Evolutionary conservation across 1,140 invertebrate species (phyloP).

Genomic region (Sarcophaga peregrina): DNA sequence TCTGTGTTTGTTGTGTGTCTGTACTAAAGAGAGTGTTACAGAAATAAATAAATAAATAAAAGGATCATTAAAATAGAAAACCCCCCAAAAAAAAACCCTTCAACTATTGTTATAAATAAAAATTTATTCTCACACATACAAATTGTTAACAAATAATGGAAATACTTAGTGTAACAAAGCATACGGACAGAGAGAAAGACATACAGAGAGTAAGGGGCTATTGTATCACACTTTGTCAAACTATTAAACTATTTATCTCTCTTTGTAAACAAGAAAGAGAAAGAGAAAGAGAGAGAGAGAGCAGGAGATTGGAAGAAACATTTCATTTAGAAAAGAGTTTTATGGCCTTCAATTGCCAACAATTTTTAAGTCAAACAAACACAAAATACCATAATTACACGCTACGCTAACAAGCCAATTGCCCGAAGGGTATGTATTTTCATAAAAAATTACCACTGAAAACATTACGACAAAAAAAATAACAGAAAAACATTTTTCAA

Average conservation of each 20-base stretch:
- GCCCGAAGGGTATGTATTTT: neutral
- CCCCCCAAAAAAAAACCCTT: too few species aligned
- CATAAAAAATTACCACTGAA: too few species aligned
- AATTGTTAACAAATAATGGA: neutral
- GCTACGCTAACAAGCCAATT: neutral
- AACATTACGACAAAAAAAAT: too few species aligned
- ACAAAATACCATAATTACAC: conserved; percentile 30
- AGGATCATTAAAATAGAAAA: too few species aligned
- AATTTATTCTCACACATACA: neutral
- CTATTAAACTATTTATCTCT: conserved; percentile 6
- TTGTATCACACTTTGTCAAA: conserved; percentile 31
- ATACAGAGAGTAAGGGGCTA: conserved; percentile 14
- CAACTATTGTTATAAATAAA: neutral
- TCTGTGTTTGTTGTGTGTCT: too few species aligned
- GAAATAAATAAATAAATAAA: too few species aligned
- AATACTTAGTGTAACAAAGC: neutral
- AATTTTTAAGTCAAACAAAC: neutral
- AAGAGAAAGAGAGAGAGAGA: neutral
- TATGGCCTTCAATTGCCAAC: conserved; percentile 37
- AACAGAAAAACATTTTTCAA: too few species aligned
- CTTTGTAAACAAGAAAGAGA: neutral
- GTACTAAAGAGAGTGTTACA: too few species aligned
- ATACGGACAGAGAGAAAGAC: too few species aligned
- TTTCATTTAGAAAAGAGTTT: neutral
- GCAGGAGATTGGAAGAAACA: neutral